Percentiles rank a stretch among this genome's conserved stretches.
Conservation (phyloP, 35 echinoderm and acorn worm genomes). For the Anneissia japonica region DNA sequence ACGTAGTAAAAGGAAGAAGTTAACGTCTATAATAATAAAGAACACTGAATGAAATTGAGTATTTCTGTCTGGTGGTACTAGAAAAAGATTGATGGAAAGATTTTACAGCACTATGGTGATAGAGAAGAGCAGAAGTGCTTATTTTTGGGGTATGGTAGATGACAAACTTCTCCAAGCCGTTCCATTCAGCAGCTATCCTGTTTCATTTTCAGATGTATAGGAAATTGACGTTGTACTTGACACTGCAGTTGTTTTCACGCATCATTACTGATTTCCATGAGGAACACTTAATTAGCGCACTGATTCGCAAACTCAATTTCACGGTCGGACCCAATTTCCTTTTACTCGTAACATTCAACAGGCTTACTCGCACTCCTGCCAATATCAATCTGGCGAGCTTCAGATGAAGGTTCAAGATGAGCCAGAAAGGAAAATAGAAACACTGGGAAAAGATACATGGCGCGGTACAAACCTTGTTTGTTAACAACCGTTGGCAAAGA, state of each 20-base stretch:
- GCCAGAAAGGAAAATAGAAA: not conserved
- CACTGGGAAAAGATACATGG: not conserved
- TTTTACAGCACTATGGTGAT: too few species aligned
- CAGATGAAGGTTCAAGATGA: not conserved
- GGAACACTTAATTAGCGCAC: constrained; percentile 1
- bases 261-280: not conserved
- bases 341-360: not conserved
- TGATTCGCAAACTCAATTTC: not conserved
- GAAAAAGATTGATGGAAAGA: too few species aligned
- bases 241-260: not conserved
- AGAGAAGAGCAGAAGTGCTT: too few species aligned
- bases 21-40: too few species aligned
- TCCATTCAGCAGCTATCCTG: not conserved
- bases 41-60: too few species aligned
- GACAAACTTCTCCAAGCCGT: not conserved
- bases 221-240: not conserved
- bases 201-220: not conserved
- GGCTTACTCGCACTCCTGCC: not conserved
- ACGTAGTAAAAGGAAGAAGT: too few species aligned
- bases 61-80: too few species aligned
- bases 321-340: not conserved
- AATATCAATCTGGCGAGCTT: not conserved
- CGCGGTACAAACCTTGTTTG: not conserved
- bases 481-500: not conserved
- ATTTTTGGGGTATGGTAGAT: too few species aligned